Evolutionary conservation across 2,797 vertebrate species (phyloP).

Genomic region (Lophius americanus): DNA sequence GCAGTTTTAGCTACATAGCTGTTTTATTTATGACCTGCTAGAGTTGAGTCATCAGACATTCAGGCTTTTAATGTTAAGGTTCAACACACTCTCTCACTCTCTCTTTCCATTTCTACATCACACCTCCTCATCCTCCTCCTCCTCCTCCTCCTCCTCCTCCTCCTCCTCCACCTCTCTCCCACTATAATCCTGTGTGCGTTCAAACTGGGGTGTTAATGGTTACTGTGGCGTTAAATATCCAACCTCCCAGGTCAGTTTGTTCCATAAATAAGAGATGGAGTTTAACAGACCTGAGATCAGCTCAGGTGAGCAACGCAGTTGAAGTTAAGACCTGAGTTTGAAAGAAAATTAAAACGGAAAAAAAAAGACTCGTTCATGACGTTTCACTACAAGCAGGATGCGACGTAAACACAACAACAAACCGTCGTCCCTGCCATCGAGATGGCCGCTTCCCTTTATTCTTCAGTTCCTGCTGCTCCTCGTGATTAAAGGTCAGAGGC

Average conservation of each 20-base stretch:
- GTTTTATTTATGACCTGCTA: conserved; percentile 45
- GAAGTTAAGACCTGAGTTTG: too few species aligned
- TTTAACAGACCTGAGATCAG: background rate
- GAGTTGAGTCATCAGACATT: conserved; percentile 34
- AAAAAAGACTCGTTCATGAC: too few species aligned
- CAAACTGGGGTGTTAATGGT: conserved; percentile 13
- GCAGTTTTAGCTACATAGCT: conserved; percentile 19
- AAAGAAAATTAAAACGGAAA: too few species aligned
- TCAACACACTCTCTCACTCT: background rate
- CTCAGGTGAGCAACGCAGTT: too few species aligned
- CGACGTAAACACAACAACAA: too few species aligned
- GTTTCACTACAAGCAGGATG: too few species aligned
- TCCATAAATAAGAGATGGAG: background rate
- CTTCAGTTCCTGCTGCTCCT: too few species aligned
- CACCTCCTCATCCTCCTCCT: background rate
- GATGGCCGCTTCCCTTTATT: too few species aligned
- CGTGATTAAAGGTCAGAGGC: too few species aligned
- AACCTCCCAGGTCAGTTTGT: background rate
- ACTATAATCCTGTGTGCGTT: background rate
- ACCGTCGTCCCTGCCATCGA: too few species aligned
- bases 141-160: too few species aligned
- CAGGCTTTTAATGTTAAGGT: conserved; percentile 41
- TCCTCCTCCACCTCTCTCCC: background rate
- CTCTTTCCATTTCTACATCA: conserved; percentile 2
- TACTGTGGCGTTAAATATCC: conserved; percentile 2